These are phyloP conservation scores for Bombus superbus DNA, from an alignment of 1,140 invertebrate species.

Conservation along the genomic window DNA sequence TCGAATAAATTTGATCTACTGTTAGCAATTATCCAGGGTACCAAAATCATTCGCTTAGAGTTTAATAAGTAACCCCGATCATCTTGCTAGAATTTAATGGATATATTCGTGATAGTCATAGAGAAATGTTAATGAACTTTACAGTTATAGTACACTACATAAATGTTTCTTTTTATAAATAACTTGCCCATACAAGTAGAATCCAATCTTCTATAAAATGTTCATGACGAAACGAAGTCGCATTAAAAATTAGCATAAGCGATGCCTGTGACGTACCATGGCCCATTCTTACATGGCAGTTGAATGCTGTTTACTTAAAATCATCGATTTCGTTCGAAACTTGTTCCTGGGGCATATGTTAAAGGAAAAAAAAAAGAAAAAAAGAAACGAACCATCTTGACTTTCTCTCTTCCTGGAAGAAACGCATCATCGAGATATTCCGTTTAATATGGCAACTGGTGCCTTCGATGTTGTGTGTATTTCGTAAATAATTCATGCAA, in stretches of 20 bases:
- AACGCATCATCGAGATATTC: conserved; percentile 34
- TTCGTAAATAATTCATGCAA: conserved; percentile 29
- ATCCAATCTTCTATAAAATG: conserved; percentile 35
- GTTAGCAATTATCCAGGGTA: conserved; percentile 69
- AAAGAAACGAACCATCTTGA: conserved; percentile 23
- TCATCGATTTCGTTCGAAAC: conserved; percentile 36
- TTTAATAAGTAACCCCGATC: conserved; percentile 51
- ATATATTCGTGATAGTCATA: conserved; percentile 69
- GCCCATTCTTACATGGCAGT: conserved; percentile 9
- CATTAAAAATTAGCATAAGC: conserved; percentile 37
- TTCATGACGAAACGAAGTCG: not conserved
- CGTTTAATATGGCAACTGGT: conserved; percentile 43
- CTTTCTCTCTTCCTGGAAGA: conserved; percentile 47
- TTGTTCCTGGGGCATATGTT: conserved; percentile 51
- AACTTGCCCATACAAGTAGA: conserved; percentile 45
- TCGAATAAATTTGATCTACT: conserved; percentile 41
- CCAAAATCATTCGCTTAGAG: conserved; percentile 62
- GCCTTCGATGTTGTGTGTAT: conserved; percentile 24
- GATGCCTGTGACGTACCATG: conserved; percentile 40
- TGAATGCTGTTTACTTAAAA: conserved; percentile 13
- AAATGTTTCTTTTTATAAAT: conserved; percentile 46
- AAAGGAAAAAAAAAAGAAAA: not conserved
- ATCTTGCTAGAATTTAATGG: conserved; percentile 63
- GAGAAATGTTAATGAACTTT: conserved; percentile 54
- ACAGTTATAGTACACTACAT: conserved; percentile 29